Base-by-base conservation (phyloP, 2,113 vertebrate species). In the Microcebus ravelobensis region DNA sequence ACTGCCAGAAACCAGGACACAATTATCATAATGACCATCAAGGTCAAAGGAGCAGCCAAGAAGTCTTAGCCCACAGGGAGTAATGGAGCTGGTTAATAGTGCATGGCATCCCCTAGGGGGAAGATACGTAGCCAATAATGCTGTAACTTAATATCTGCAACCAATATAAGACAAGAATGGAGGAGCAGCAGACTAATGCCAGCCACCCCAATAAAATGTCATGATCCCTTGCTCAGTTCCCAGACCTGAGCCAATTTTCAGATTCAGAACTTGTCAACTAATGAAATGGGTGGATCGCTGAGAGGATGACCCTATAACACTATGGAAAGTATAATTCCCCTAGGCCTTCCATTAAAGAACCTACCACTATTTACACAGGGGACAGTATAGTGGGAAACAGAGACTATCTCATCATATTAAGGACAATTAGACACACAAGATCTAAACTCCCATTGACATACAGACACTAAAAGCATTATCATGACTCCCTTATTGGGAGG, bases 1-100 rank as follows among this genome's bases (percentile, higher is more conserved):
- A 81, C 57, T 82, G 83, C 83, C 71, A 96, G 79, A 94, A 94
- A 94, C 42, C 57, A 96, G 45, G 50, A 55, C 10, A 61, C 57
- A 96, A 96, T 96, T 79, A 82, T 85, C n/a, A 55, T 70, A 84
- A 95, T 88, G 57, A 92, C 59, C 67, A 65, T 50, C 65, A 95
- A 96, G 88, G 71, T 91, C 94, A 94, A 25, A 81, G 52, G 25
- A 36, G 52, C 50, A 85, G 57, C 25, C 91, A 94, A 89, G 79
- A 89, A 65, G 65, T 45, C 65, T 89, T 81, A 77, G 91, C 57
- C 70, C 65, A 80, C 25, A 65, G 45, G 21, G 34, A 92, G 48
- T 70, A 85, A 80, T n/a, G 17, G 36, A 81, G 50, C 70, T 91
- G 45, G 79, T 94, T 96, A 91, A 89, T 63, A 89, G 74, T 73